Evolutionary conservation across 2,797 vertebrate genomes (phyloP).

Genomic region (Alcedo quadribrachys): DNA sequence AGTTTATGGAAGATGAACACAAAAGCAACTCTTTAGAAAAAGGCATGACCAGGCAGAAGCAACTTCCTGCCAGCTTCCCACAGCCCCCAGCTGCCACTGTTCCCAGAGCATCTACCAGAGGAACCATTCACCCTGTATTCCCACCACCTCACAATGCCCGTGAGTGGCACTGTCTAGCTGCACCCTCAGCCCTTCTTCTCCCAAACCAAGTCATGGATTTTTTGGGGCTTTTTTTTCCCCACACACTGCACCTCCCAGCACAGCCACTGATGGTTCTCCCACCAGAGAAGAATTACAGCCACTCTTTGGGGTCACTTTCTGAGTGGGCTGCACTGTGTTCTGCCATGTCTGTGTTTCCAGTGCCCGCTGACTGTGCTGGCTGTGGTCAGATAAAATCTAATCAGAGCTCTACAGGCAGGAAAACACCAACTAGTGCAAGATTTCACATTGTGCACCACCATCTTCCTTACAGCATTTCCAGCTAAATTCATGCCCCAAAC

Average conservation of each 20-base stretch:
- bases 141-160: not conserved
- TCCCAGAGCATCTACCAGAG: not conserved
- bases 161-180: not conserved
- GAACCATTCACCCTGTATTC: not conserved
- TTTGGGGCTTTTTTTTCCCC: not conserved
- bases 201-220: accelerated
- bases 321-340: not conserved
- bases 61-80: not conserved
- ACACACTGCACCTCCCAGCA: not conserved
- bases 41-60: not conserved
- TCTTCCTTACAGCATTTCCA: not conserved
- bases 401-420: conserved; percentile 16
- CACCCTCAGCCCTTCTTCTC: not conserved
- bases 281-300: not conserved
- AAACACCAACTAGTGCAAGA: not conserved
- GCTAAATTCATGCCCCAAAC: not conserved
- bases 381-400: conserved; percentile 11
- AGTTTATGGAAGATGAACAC: not conserved
- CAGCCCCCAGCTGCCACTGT: not conserved
- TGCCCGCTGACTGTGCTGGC: accelerated
- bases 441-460: not conserved
- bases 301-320: not conserved
- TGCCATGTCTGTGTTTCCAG: not conserved
- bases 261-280: not conserved
- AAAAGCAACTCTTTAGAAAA: not conserved